phyloP scores from a whole-genome alignment of 1,140 invertebrate genomes.

The Aphaenogaster ashmeadi region DNA sequence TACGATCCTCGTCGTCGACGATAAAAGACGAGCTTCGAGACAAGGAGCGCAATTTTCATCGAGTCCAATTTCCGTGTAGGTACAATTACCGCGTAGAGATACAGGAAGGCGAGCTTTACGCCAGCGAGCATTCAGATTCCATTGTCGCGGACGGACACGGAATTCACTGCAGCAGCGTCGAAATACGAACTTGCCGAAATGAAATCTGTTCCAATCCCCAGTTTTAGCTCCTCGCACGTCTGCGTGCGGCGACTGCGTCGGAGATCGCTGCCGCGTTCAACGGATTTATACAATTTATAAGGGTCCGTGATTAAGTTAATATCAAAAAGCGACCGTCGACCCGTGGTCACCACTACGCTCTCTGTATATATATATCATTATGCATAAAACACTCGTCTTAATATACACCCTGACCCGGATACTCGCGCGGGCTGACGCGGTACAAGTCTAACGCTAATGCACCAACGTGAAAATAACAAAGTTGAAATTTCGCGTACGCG shows the following conservation, averaged over 20 bases:
- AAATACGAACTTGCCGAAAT: conserved; percentile 32
- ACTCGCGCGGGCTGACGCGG: background rate
- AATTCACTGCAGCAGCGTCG: background rate
- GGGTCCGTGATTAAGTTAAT: background rate
- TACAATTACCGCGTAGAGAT: background rate
- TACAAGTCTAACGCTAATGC: conserved; percentile 10
- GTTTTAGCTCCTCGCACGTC: background rate
- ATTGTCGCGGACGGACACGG: background rate
- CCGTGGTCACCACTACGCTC: background rate
- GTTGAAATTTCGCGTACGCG: conserved; percentile 46
- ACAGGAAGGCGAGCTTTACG: background rate
- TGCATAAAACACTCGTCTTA: conserved; percentile 39
- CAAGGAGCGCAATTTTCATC: background rate
- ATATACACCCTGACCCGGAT: conserved; percentile 38
- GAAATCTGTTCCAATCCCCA: background rate
- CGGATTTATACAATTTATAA: conserved; percentile 37
- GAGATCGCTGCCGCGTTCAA: background rate
- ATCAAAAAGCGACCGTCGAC: conserved; percentile 1
- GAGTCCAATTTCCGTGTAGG: background rate
- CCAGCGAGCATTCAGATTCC: background rate
- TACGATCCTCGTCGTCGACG: background rate
- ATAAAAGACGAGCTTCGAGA: background rate
- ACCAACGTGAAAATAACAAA: conserved; percentile 54
- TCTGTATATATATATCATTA: background rate
- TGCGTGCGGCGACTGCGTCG: conserved; percentile 2